Evolutionary conservation across 2,797 vertebrate species (phyloP).

Genomic region (Prunella strophiata): DNA sequence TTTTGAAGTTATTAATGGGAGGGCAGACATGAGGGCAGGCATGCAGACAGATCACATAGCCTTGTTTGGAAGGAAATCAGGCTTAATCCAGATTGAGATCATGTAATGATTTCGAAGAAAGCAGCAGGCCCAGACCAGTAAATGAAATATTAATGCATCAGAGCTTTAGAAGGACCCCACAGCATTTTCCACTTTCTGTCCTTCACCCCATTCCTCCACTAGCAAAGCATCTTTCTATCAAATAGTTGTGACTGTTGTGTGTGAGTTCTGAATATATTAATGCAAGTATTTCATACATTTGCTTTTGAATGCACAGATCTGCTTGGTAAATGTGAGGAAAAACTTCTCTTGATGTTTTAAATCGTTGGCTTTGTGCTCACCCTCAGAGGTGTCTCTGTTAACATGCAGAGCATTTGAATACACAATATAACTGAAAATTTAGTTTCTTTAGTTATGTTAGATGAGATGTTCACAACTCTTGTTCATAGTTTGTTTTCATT

Average conservation of each 20-base stretch:
- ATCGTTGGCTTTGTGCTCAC: neutral
- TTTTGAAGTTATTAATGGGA: neutral
- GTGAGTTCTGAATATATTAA: neutral
- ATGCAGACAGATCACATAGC: neutral
- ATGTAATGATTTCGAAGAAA: neutral
- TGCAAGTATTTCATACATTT: slow-evolving; percentile 5
- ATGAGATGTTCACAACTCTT: slow-evolving; percentile 9
- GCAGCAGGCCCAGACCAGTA: neutral
- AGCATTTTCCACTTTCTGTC: neutral
- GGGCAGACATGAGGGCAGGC: neutral
- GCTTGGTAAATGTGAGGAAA: neutral
- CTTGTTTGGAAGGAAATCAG: neutral
- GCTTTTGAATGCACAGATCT: slow-evolving; percentile 36
- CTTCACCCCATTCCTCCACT: neutral
- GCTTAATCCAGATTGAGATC: neutral
- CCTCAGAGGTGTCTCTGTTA: neutral
- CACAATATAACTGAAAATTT: neutral
- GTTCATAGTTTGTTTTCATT: slow-evolving; percentile 38
- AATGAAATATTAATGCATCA: neutral
- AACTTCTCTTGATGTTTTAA: neutral
- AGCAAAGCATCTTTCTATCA: neutral
- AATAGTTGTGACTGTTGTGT: neutral
- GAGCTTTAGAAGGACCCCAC: neutral
- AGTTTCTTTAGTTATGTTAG: slow-evolving; percentile 5
- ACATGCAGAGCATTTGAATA: neutral